Evolutionary conservation across 2,797 vertebrate species (phyloP), one percentile per base, ranked within the genome.

Genomic region (Zalophus californianus): DNA sequence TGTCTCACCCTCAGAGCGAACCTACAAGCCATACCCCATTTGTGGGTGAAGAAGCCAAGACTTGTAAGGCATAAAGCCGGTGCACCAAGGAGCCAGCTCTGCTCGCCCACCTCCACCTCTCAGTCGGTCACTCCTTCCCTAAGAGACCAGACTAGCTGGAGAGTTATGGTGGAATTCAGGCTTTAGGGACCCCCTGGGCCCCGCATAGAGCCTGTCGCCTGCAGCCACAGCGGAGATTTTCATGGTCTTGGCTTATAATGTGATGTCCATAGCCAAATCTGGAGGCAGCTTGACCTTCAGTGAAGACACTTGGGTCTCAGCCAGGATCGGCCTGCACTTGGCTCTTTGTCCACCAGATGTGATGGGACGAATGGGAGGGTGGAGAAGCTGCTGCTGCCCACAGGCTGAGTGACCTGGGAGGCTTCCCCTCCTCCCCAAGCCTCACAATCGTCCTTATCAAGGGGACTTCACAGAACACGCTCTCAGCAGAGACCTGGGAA

Each of bases 191-290:
- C 44, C 32, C 20, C 8, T 0, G 18, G 35, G 52, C 32, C 75
- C 38, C 25, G 4, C 58, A 11, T 11, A 56, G 4, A 72, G 16
- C 68, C 29, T 52, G 35, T 60, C 68, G 88, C 66, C 79, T 56
- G 80, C 27, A 62, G 80, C 58, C 75, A 8, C 23, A 0, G 20
- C 75, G 86, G 23, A 58, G 23, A 23, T 68, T 38, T 89, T 62
- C 66, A n/a, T 8, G 44, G 44, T 44, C 86, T 91, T 64, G 87
- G 90, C 70, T 82, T 44, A 27, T 18, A 29, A 32, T 0, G 15
- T 0, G 0, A 83, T 3, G 7, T 16, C 56, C 0, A 0, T 0
- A 0, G 23, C n/a, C 78, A 0, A 0, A 64, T 2, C 1, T 2
- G 6, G 48, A 11, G 0, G 0, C 32, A 4, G 0, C 23, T 79